Evolutionary conservation across 2,113 vertebrate species (phyloP).

Genomic region (Silurus asotus): DNA sequence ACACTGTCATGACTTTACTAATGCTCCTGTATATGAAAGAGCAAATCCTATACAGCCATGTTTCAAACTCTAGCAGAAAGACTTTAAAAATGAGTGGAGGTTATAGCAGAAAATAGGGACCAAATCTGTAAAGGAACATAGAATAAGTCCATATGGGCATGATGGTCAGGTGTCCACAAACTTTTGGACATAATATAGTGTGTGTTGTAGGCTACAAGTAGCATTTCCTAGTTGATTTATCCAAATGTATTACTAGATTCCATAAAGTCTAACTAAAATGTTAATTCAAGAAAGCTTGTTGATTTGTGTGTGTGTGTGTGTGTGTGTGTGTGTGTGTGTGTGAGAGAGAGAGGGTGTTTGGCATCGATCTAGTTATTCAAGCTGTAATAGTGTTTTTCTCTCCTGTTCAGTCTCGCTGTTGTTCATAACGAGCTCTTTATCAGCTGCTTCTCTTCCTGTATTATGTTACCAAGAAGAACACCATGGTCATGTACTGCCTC

Average conservation of each 20-base stretch:
- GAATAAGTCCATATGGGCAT: background rate
- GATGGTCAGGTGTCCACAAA: background rate
- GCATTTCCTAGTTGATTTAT: background rate
- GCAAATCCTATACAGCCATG: background rate
- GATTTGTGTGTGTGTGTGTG: background rate
- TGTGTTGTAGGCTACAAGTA: background rate
- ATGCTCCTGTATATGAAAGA: background rate
- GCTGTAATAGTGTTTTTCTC: conserved; percentile 61
- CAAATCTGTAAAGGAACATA: background rate
- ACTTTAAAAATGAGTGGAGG: background rate
- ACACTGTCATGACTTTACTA: background rate
- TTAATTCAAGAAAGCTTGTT: background rate
- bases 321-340: background rate
- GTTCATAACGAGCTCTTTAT: conserved; percentile 74
- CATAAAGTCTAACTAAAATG: background rate
- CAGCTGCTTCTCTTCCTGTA: conserved; percentile 66
- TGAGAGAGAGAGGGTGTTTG: conserved; percentile 41
- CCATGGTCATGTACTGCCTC: conserved; percentile 55
- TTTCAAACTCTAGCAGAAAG: background rate
- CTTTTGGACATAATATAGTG: background rate
- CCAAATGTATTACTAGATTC: background rate
- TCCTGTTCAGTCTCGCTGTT: conserved; percentile 66
- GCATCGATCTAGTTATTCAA: conserved; percentile 69
- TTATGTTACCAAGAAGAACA: conserved; percentile 73
- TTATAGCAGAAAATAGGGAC: background rate